Evolutionary conservation across 2,113 vertebrate species (phyloP).

Genomic region (Nothoprocta pentlandii): DNA sequence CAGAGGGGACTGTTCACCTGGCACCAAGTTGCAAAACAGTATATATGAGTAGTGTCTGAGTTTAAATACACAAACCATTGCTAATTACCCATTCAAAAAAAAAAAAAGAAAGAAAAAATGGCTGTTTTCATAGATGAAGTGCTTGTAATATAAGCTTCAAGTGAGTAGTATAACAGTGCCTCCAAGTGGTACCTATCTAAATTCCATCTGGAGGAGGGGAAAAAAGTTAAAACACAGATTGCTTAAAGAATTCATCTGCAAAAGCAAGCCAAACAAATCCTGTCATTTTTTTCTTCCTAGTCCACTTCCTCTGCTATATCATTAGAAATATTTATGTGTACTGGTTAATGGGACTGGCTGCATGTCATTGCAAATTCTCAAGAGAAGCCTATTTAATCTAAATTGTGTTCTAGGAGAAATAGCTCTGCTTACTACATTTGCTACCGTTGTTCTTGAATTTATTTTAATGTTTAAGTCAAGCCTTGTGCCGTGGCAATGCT

Average conservation of each 20-base stretch:
- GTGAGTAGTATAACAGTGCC: slow-evolving; percentile 80
- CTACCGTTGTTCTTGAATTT: not conserved
- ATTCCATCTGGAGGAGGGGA: slow-evolving; percentile 47
- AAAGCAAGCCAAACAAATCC: not conserved
- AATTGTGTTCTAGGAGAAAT: not conserved
- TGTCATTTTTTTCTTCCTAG: not conserved
- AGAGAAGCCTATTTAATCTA: not conserved
- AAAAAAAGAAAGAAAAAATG: slow-evolving; percentile 40
- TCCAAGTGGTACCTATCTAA: slow-evolving; percentile 81
- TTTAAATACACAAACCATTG: slow-evolving; percentile 76
- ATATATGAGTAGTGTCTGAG: slow-evolving; percentile 77
- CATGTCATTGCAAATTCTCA: not conserved
- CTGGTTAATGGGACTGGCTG: not conserved
- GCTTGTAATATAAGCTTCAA: slow-evolving; percentile 3
- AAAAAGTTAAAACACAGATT: slow-evolving; percentile 19
- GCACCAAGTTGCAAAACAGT: slow-evolving; percentile 73
- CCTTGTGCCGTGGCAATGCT: not conserved
- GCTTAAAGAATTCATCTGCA: not conserved
- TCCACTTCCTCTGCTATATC: not conserved
- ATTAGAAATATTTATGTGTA: not conserved
- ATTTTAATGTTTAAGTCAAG: not conserved
- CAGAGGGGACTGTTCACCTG: slow-evolving; percentile 65
- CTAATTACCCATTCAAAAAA: slow-evolving; percentile 76
- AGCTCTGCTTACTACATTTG: not conserved
- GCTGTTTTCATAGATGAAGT: slow-evolving; percentile 6